Evolutionary conservation across 30 jellyfish, hydroid and myxozoan genomes (phyloP).

Genomic region (Catostylus mosaicus): DNA sequence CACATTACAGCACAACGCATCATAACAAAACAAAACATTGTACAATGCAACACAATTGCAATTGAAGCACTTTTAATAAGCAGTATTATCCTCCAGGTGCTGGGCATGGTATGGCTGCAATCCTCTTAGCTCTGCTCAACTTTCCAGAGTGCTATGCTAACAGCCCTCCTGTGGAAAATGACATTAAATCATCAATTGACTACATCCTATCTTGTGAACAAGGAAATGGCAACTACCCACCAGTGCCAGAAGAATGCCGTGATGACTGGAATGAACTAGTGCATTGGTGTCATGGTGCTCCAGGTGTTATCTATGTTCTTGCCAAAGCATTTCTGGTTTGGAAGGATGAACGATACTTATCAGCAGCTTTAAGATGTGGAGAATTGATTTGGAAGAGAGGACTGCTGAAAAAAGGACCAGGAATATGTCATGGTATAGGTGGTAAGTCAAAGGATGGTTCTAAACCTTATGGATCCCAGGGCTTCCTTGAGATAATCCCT

Average conservation of each 20-base stretch:
- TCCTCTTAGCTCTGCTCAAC: slow-evolving; percentile 74
- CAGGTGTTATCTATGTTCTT: slow-evolving; percentile 83
- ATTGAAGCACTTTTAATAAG: no score
- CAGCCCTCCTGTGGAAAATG: slow-evolving; percentile 85
- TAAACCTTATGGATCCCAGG: no score
- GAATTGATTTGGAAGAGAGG: slow-evolving; percentile 94
- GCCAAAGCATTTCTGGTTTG: slow-evolving; percentile 93
- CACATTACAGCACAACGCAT: neutral
- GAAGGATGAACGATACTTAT: slow-evolving; percentile 87
- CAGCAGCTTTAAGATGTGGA: slow-evolving; percentile 91
- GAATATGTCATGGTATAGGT: slow-evolving; percentile 98
- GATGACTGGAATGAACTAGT: slow-evolving; percentile 96
- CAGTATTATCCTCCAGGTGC: slow-evolving; percentile 93
- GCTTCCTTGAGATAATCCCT: no score
- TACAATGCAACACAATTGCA: no score
- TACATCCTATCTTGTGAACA: slow-evolving; percentile 77
- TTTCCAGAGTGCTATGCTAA: slow-evolving; percentile 84
- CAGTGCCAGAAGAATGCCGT: slow-evolving; percentile 84
- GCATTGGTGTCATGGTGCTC: slow-evolving; percentile 99
- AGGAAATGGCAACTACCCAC: slow-evolving; percentile 89
- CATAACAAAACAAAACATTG: neutral
- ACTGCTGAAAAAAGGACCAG: slow-evolving; percentile 96
- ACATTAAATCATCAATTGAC: slow-evolving; percentile 86
- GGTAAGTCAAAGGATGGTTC: slow-evolving; percentile 77
- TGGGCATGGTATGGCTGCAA: slow-evolving; percentile 91